Evolutionary conservation across 1,140 invertebrate species (phyloP), one percentile per base, ranked within the genome.

Genomic region (Nephila pilipes): DNA sequence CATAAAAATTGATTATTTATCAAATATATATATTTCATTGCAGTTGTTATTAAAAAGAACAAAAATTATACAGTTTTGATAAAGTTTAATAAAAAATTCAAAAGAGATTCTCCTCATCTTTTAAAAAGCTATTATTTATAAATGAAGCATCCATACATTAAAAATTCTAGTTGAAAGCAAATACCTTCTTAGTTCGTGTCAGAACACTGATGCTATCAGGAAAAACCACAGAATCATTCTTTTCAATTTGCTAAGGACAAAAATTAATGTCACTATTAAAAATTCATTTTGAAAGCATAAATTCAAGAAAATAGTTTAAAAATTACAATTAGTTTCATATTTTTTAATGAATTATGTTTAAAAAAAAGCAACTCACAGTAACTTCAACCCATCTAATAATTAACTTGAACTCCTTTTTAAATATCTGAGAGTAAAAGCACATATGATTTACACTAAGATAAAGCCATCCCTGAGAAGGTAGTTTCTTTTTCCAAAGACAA

Each of bases 381-480:
- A 97, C 96, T 93, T 97, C 96, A 55, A 96, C 96, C 96, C 96
- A 97, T 95, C 98, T 96, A 79, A 99, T 97, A 93, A 98, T 97
- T 32, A 99, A 96, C 95, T 98, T 98, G 12, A 97, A 98, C 95
- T 99, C 98, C 75, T 97, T 97, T 25, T 98, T 98, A 95, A 99
- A 97, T 95, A 99, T 97, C 95, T 98, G 99, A 8, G 98, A 98
- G 95, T 99, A 98, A 96, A 99, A 99, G 95, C 98, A 99, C 94
- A 99, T 96, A 95, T 99, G 98, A 95, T 99, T 98, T 79, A 99
- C 97, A 83, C 98, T 99, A 22, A 99, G 96, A 95, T 99, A 99
- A 94, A 99, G 96, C 97, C 98, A 99, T 63, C 99, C 99, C 96
- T 99, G 99, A 65, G 97, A 96, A 5, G 99, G 99, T 93, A 99